These are phyloP conservation scores for Trichechus manatus DNA, from an alignment of 2,113 vertebrate genomes.

Conservation along the genomic window DNA sequence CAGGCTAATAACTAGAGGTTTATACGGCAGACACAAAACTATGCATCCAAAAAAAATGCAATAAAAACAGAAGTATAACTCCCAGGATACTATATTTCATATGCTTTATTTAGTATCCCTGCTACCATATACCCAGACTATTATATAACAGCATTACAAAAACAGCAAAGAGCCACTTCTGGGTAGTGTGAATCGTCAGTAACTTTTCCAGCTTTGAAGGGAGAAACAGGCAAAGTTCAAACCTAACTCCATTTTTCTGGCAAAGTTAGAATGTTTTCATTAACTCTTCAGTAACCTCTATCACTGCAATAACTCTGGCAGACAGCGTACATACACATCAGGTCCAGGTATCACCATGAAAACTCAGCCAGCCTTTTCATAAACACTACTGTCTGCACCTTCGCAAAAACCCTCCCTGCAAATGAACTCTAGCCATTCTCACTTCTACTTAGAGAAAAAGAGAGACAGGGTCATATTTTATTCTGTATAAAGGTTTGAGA, in stretches of 20 bases:
- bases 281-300: not conserved
- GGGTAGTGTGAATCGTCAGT: not conserved
- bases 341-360: not conserved
- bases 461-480: not conserved
- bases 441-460: constrained; percentile 25
- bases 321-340: not conserved
- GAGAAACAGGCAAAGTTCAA: constrained; percentile 6
- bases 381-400: not conserved
- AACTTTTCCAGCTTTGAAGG: constrained; percentile 53
- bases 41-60: not conserved
- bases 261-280: not conserved
- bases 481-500: constrained; percentile 22
- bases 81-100: not conserved
- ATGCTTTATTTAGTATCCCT: constrained; percentile 36
- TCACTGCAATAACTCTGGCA: not conserved
- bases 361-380: not conserved
- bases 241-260: not conserved
- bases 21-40: not conserved
- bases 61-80: constrained; percentile 13
- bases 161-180: constrained; percentile 34
- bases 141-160: constrained; percentile 25
- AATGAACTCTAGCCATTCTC: not conserved
- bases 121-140: not conserved
- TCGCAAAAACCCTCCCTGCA: not conserved
- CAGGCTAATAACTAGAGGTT: not conserved